Evolutionary conservation across 2,113 vertebrate species (phyloP).

Genomic region (Grus americana): DNA sequence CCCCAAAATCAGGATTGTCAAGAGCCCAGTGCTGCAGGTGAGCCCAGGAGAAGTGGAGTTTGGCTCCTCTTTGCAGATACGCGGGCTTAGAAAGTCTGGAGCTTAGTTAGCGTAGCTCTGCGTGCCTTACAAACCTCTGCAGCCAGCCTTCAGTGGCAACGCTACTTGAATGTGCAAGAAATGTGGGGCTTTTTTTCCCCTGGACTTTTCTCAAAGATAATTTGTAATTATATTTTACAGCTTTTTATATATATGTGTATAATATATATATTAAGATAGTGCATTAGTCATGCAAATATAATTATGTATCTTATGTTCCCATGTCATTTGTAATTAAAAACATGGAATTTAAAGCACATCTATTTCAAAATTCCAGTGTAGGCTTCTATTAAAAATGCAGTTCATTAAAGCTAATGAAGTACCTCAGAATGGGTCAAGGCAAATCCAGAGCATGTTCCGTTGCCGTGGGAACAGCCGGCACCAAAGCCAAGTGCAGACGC

Average conservation of each 20-base stretch:
- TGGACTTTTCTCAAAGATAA: neutral
- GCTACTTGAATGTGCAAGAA: neutral
- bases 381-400: neutral
- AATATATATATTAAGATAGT: neutral
- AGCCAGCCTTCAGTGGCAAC: neutral
- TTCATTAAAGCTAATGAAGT: neutral
- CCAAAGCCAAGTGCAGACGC: neutral
- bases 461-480: conserved; percentile 22
- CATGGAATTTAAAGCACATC: neutral
- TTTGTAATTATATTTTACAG: neutral
- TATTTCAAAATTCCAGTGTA: neutral
- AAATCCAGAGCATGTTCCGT: neutral
- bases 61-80: neutral
- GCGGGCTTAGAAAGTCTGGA: neutral
- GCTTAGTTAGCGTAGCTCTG: neutral
- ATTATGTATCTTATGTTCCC: neutral
- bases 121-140: neutral
- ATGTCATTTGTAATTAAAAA: neutral
- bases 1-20: neutral
- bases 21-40: neutral
- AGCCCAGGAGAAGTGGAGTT: neutral
- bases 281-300: neutral
- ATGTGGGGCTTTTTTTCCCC: neutral
- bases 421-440: neutral
- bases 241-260: neutral